These are phyloP conservation scores for Manduca sexta DNA, from an alignment of 1,140 invertebrate species.

Conservation along the genomic window DNA sequence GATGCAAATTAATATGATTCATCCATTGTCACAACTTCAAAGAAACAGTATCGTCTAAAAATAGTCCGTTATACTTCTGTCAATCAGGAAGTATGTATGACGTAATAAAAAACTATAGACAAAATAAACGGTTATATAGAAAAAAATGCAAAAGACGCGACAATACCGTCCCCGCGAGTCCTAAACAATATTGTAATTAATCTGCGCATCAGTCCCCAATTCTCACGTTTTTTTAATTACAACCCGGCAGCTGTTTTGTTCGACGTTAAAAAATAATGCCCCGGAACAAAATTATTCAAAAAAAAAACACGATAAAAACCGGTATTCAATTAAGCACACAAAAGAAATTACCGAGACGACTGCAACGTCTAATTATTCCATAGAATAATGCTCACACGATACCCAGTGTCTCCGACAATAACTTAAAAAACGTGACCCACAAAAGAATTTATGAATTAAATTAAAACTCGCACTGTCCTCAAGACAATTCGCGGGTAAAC, in stretches of 20 bases:
- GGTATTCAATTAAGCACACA: conserved; percentile 67
- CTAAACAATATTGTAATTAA: not conserved
- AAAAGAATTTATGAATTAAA: conserved; percentile 51
- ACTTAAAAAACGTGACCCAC: conserved; percentile 61
- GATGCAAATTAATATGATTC: no score
- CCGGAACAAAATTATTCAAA: conserved; percentile 30
- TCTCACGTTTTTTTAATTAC: conserved; percentile 70
- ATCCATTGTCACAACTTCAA: no score
- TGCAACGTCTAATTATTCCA: conserved; percentile 63
- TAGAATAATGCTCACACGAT: conserved; percentile 46
- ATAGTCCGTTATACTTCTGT: no score
- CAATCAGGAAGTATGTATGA: no score
- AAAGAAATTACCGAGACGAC: conserved; percentile 58
- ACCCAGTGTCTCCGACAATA: conserved; percentile 53
- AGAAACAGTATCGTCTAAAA: no score
- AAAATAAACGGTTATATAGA: no score
- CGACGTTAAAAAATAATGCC: conserved; percentile 46
- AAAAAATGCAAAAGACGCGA: no score
- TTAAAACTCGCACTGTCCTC: conserved; percentile 59
- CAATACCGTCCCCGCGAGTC: conserved; percentile 3
- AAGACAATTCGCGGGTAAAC: conserved; percentile 68
- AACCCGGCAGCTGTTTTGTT: conserved; percentile 59
- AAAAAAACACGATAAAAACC: conserved; percentile 68
- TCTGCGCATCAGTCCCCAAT: conserved; percentile 19
- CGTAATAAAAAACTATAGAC: no score